phyloP scores from a whole-genome alignment of 2,797 vertebrate species.

The Darevskia mixta region DNA sequence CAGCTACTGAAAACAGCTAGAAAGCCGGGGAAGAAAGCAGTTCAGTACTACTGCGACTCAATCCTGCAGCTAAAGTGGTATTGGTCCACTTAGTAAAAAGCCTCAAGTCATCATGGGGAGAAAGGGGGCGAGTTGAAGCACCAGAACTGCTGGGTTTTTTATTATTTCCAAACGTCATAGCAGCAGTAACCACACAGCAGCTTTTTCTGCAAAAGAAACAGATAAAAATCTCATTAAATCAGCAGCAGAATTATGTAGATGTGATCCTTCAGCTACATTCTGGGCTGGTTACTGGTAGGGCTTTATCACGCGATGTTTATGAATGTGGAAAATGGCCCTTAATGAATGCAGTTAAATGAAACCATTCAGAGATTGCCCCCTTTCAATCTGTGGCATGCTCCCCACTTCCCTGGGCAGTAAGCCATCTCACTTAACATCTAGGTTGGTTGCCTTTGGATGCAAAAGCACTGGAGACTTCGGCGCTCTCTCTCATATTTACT shows the following conservation, averaged over 20 bases:
- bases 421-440: no score
- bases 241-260: constrained; percentile 65
- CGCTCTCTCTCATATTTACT: no score
- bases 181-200: constrained; percentile 81
- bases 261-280: no score
- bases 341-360: no score
- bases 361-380: no score
- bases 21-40: constrained; percentile 59
- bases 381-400: no score
- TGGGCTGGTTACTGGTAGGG: no score
- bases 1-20: constrained; percentile 48
- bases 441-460: no score
- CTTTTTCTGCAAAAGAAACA: constrained; percentile 82
- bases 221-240: constrained; percentile 78
- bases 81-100: constrained; percentile 84
- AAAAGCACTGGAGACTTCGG: no score
- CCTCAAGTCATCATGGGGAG: constrained; percentile 72
- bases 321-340: no score
- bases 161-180: constrained; percentile 74
- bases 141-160: constrained; percentile 76
- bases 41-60: constrained; percentile 51
- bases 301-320: no score
- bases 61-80: constrained; percentile 78
- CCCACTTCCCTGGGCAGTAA: no score
- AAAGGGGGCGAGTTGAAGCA: constrained; percentile 65